Conservation (phyloP, 2,888 invertebrate species). For the Synanthedon myopaeformis region DNA sequence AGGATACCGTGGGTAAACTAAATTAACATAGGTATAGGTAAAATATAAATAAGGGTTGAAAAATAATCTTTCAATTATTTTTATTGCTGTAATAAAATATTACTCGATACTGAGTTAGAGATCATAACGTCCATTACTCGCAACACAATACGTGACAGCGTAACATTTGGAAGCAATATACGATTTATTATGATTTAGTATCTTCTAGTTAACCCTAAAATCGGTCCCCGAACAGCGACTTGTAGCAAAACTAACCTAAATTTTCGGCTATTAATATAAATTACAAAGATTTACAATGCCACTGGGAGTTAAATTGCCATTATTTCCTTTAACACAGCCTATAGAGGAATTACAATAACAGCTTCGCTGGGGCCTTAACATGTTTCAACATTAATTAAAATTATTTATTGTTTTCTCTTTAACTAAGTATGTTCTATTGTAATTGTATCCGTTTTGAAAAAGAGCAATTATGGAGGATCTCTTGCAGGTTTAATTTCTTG, state of each 20-base stretch:
- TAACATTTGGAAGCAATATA: slow-evolving; percentile 16
- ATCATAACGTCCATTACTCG: no score
- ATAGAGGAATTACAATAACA: slow-evolving; percentile 38
- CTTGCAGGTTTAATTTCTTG: no score
- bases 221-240: slow-evolving; percentile 51
- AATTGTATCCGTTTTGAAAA: no score
- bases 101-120: no score
- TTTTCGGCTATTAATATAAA: slow-evolving; percentile 61
- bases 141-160: background rate
- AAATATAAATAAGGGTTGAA: no score
- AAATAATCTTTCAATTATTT: no score
- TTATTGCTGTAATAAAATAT: no score
- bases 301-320: slow-evolving; percentile 48
- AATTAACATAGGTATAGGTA: no score
- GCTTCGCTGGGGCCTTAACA: slow-evolving; percentile 24
- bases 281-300: slow-evolving; percentile 62
- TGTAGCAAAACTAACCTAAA: slow-evolving; percentile 53
- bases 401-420: slow-evolving; percentile 15
- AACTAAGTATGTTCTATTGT: slow-evolving; percentile 14
- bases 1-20: no score
- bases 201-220: slow-evolving; percentile 37
- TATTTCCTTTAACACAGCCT: slow-evolving; percentile 36
- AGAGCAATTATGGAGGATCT: no score
- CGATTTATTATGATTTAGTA: slow-evolving; percentile 39
- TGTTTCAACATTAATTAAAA: slow-evolving; percentile 40